These are phyloP conservation scores for Circaetus cinerascens DNA, from an alignment of 2,113 vertebrate genomes.

Conservation along the genomic window DNA sequence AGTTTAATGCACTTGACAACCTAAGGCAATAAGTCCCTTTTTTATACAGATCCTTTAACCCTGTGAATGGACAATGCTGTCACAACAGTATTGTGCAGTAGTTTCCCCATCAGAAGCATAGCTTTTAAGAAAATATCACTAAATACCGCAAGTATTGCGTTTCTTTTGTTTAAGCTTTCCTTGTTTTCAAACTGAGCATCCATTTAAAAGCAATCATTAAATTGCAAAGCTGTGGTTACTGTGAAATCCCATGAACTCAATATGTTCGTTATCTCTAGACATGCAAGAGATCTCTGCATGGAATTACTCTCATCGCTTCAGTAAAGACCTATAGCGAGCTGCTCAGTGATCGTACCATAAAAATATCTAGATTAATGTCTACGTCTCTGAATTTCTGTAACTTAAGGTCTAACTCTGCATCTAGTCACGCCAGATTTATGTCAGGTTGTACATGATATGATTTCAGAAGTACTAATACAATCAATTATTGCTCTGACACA, in stretches of 20 bases:
- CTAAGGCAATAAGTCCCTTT: neutral
- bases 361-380: neutral
- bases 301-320: neutral
- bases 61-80: too few species aligned
- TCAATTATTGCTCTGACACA: neutral
- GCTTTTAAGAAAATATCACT: neutral
- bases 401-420: neutral
- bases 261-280: neutral
- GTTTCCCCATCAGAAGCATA: neutral
- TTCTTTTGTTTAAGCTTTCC: neutral
- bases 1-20: neutral
- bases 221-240: neutral
- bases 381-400: neutral
- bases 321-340: neutral
- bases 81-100: neutral
- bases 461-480: neutral
- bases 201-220: neutral
- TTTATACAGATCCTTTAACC: neutral
- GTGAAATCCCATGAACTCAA: neutral
- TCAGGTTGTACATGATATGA: neutral
- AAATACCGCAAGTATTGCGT: neutral
- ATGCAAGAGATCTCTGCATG: neutral
- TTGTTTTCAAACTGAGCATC: neutral
- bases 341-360: neutral
- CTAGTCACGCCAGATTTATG: neutral